phyloP scores from a whole-genome alignment of 1,140 invertebrate species.

The Geopemphigus sp. region DNA sequence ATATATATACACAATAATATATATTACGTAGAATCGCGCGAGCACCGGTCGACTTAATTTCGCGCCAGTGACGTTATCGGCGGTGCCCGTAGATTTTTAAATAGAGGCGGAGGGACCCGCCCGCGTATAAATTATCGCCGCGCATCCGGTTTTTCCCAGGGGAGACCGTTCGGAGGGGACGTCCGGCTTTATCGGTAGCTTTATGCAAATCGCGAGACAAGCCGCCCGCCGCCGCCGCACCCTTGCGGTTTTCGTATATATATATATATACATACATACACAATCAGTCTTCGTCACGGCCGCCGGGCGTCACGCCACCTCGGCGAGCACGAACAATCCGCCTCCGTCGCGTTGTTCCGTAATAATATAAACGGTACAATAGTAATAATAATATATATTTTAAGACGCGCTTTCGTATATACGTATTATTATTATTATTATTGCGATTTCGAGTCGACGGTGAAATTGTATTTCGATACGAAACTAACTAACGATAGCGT shows the following conservation, averaged over 20 bases:
- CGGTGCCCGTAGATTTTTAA: background rate
- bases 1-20: no score
- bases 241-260: background rate
- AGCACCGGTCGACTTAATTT: background rate
- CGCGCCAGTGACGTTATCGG: background rate
- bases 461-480: no score
- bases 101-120: no score
- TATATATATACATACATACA: background rate
- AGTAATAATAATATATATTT: background rate
- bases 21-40: no score
- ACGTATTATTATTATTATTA: no score
- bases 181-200: conserved; percentile 42
- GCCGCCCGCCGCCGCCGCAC: background rate
- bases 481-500: no score
- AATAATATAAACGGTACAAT: background rate
- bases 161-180: background rate
- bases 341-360: background rate
- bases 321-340: conserved; percentile 2
- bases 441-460: no score
- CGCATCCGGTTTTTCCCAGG: background rate
- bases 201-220: conserved; percentile 36
- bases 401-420: background rate
- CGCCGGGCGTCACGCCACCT: conserved; percentile 33
- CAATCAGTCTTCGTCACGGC: conserved; percentile 27
- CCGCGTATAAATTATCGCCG: conserved; percentile 11